Percentiles rank a stretch among this genome's conserved stretches.
These are phyloP conservation scores for Danaus plexippus DNA, from an alignment of 1,140 invertebrate genomes.

Conservation along the genomic window DNA sequence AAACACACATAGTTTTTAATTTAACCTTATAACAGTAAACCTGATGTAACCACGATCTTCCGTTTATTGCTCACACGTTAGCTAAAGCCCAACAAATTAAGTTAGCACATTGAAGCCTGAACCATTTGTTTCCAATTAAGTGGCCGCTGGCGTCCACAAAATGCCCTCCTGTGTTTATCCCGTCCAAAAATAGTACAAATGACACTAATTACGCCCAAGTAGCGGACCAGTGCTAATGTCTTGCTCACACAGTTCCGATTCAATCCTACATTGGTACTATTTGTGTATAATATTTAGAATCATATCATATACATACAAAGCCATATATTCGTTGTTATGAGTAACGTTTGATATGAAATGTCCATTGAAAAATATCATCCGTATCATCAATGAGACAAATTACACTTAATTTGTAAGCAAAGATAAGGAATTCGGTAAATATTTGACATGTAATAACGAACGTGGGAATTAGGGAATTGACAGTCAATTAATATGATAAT, in stretches of 20 bases:
- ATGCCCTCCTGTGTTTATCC: conserved; percentile 62
- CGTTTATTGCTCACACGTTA: conserved; percentile 57
- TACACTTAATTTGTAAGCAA: too few species aligned
- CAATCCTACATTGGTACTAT: conserved; percentile 8
- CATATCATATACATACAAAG: too few species aligned
- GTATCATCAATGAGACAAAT: too few species aligned
- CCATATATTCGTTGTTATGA: too few species aligned
- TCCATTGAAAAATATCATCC: too few species aligned
- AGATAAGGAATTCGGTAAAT: conserved; percentile 21
- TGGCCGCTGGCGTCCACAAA: conserved; percentile 42
- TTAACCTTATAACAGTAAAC: conserved; percentile 32
- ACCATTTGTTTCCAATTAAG: conserved; percentile 65
- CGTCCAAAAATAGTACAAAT: conserved; percentile 64
- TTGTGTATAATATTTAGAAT: too few species aligned
- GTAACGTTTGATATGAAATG: too few species aligned
- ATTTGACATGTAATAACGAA: conserved; percentile 34
- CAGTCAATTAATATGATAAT: too few species aligned
- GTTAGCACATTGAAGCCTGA: conserved; percentile 54
- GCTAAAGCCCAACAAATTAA: conserved; percentile 66
- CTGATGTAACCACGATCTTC: conserved; percentile 22
- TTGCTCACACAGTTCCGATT: conserved; percentile 51
- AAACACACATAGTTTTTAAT: too few species aligned
- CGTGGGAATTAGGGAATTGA: conserved; percentile 37
- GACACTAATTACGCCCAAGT: conserved; percentile 60
- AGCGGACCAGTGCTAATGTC: conserved; percentile 52